Conservation (phyloP, 2,888 invertebrate genomes). For the Acrocyrtus sp. region DNA sequence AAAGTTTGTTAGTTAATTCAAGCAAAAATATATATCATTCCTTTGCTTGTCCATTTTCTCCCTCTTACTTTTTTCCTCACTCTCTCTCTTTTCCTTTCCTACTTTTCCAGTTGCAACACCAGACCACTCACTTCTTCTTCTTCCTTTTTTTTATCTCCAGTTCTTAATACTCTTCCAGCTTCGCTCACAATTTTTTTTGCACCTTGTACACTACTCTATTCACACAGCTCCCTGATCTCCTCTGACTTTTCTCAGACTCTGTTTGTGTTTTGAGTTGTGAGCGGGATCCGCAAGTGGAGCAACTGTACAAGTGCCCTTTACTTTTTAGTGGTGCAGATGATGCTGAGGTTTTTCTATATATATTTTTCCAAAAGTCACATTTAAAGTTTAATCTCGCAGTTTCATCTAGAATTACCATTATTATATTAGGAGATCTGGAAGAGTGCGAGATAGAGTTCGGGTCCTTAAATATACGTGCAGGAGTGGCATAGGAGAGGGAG, state of each 20-base stretch:
- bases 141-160: neutral
- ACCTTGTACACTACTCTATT: neutral
- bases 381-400: neutral
- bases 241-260: slow-evolving; percentile 14
- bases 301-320: no score
- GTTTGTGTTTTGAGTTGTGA: slow-evolving; percentile 42
- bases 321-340: no score
- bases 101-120: neutral
- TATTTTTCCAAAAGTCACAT: neutral
- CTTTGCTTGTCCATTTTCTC: slow-evolving; percentile 46
- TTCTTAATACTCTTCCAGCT: no score
- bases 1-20: slow-evolving; percentile 48
- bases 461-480: no score
- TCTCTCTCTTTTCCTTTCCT: slow-evolving; percentile 19
- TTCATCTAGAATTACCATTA: no score
- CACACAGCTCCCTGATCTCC: neutral
- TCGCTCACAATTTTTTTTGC: no score
- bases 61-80: slow-evolving; percentile 19
- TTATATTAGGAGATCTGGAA: no score
- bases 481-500: slow-evolving; percentile 25
- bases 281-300: neutral
- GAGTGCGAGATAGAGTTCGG: no score
- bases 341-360: no score
- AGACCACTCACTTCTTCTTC: no score
- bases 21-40: slow-evolving; percentile 46